These are phyloP conservation scores for Dipodomys ordii DNA, from an alignment of 2,113 vertebrate species.

Conservation along the genomic window DNA sequence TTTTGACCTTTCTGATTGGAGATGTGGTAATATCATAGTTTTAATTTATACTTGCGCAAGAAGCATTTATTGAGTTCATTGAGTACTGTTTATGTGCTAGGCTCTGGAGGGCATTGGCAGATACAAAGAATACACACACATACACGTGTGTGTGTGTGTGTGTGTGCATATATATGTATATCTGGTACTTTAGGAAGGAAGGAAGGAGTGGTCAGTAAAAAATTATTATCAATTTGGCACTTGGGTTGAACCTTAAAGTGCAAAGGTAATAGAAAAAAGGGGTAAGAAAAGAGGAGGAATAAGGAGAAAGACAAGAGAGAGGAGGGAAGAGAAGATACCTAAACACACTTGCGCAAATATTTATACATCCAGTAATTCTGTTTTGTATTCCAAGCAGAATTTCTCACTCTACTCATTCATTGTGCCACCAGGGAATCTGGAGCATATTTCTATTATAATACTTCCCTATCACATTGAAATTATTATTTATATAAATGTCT, in stretches of 20 bases:
- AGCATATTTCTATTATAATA: neutral
- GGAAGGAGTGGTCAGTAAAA: neutral
- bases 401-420: neutral
- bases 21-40: neutral
- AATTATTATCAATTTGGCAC: neutral
- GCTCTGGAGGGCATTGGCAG: neutral
- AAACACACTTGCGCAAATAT: neutral
- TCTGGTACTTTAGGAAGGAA: too few relatives aligned
- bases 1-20: neutral
- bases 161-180: too few relatives aligned
- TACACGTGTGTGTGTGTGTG: too few relatives aligned
- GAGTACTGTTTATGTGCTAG: neutral
- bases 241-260: neutral
- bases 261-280: neutral
- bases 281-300: neutral
- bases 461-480: neutral
- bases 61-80: constrained; percentile 6
- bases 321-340: neutral
- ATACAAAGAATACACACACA: too few relatives aligned
- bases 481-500: neutral
- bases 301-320: neutral
- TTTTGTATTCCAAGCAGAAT: neutral
- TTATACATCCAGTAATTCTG: neutral
- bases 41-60: constrained; percentile 34
- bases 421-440: neutral